Conservation (phyloP, 2,113 vertebrate species). For the Egretta garzetta region DNA sequence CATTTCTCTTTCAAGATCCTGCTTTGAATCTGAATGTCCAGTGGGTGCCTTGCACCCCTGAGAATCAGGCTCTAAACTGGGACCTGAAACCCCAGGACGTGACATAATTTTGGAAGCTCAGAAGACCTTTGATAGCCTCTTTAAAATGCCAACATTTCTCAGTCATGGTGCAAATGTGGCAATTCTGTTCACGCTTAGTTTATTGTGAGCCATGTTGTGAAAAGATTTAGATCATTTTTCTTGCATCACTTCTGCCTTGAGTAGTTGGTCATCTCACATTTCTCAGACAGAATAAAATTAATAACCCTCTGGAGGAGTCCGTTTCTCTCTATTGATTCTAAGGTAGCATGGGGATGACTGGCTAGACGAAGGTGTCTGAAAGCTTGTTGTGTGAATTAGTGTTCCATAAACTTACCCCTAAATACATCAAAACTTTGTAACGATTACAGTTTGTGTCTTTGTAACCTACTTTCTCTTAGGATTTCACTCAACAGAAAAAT, state of each 20-base stretch:
- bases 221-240: background rate
- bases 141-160: background rate
- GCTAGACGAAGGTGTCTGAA: background rate
- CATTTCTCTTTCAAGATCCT: background rate
- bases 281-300: background rate
- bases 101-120: background rate
- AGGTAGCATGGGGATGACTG: background rate
- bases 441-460: background rate
- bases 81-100: background rate
- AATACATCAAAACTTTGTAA: background rate
- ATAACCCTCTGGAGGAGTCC: background rate
- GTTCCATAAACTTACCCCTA: background rate
- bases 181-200: background rate
- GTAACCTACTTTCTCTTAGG: background rate
- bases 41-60: background rate
- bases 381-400: background rate
- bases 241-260: background rate
- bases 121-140: background rate
- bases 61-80: background rate
- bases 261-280: background rate
- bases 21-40: background rate
- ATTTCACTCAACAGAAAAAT: background rate
- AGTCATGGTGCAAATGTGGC: background rate
- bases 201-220: background rate
- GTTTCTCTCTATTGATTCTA: background rate